Conservation (phyloP, 2,113 vertebrate species). For the Acrocephalus arundinaceus region DNA sequence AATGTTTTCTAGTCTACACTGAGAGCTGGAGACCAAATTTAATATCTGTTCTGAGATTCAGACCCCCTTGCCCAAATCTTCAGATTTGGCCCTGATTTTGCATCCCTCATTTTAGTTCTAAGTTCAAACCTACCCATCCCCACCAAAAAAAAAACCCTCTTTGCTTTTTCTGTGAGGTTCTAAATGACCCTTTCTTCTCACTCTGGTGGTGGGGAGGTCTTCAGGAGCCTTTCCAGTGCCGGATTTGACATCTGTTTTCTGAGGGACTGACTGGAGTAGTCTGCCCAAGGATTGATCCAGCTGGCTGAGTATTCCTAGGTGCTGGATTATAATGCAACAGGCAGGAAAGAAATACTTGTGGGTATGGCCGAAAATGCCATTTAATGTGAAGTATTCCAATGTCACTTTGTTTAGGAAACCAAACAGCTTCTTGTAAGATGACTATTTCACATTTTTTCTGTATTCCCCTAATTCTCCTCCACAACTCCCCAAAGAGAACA, state of each 20-base stretch:
- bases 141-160: background rate
- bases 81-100: background rate
- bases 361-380: background rate
- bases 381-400: background rate
- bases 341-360: background rate
- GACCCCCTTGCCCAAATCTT: background rate
- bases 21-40: background rate
- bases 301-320: background rate
- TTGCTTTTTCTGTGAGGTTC: background rate
- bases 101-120: background rate
- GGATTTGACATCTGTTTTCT: conserved; percentile 29
- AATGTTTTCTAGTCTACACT: background rate
- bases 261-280: background rate
- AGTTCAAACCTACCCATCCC: background rate
- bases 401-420: background rate
- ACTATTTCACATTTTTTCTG: background rate
- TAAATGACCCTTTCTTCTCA: background rate
- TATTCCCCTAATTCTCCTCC: background rate
- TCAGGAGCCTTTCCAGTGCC: background rate
- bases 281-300: background rate
- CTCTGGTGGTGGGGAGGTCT: background rate
- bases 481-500: background rate
- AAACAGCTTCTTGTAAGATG: background rate
- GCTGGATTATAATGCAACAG: background rate
- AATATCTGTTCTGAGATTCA: background rate